These are phyloP conservation scores for Rhinoptilus africanus DNA, from an alignment of 2,113 vertebrate species.

Conservation along the genomic window DNA sequence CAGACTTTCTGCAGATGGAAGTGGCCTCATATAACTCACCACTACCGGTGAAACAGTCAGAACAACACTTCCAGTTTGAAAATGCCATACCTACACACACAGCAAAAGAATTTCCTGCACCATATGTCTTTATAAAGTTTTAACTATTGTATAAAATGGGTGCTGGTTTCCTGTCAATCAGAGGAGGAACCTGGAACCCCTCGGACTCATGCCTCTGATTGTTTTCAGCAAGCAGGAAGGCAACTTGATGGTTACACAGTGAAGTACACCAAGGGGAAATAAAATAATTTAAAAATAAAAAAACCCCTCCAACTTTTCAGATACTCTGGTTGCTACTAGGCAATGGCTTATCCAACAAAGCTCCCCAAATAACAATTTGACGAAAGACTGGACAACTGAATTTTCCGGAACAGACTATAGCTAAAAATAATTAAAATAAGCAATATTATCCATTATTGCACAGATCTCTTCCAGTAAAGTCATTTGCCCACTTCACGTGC, in stretches of 20 bases:
- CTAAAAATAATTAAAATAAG: not conserved
- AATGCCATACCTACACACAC: constrained; percentile 57
- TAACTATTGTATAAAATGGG: constrained; percentile 16
- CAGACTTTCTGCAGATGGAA: constrained; percentile 65
- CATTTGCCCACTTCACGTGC: not conserved
- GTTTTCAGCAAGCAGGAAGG: not conserved
- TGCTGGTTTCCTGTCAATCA: constrained; percentile 27
- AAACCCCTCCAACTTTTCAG: not conserved
- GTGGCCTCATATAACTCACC: constrained; percentile 72
- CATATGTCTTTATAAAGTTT: constrained; percentile 28
- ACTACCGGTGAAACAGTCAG: constrained; percentile 60
- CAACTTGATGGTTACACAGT: not conserved
- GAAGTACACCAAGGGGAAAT: not conserved
- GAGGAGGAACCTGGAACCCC: not conserved
- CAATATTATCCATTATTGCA: not conserved
- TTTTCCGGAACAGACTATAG: not conserved
- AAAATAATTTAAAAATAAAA: not conserved
- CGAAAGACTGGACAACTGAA: constrained; percentile 20
- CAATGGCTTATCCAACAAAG: not conserved
- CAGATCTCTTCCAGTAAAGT: not conserved
- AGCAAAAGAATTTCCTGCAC: constrained; percentile 69
- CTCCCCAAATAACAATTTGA: not conserved
- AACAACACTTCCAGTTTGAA: constrained; percentile 65
- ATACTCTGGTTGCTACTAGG: not conserved
- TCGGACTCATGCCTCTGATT: not conserved